Evolutionary conservation across 2,888 invertebrate species (phyloP), one percentile per base, ranked within the genome.

Genomic region (Athalia cordata): DNA sequence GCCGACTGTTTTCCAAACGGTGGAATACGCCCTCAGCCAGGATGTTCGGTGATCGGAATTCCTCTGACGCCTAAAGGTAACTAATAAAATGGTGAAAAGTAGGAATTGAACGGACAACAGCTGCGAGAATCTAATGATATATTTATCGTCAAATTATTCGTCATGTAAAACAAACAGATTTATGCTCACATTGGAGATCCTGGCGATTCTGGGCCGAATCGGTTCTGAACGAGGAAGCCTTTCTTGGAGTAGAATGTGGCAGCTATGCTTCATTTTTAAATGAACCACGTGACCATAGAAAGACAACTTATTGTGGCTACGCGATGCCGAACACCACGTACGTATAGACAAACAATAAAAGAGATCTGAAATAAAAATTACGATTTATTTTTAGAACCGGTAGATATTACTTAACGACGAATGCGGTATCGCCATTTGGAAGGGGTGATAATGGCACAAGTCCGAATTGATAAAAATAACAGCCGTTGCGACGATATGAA

Each of bases 1-100:
- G 81, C 83, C 4, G 87, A 88, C 65, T 87, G 87, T 78, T 87
- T 81, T 65, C 83, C 86, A 15, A 88, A 88, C 72, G 79, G 79
- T 4, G 88, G 88, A 5, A 72, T n/a, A 13, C 80, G 85, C 61
- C 83, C 85, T 2, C 88, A 88, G 47, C 88, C 87, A 0, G 86
- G 86, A 9, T 88, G 88, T 78, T 47, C 67, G 5, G 55, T 81
- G 7, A 45, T 85, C 8, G 84, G 83, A 0, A 29, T 78, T 13
- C 78, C 79, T 3, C 47, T 83, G 50, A 79, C 80, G n/a, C 80
- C 79, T 13, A 47, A 13, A 64, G 80, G 86, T 85, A 81, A 62
- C 29, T 29, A 29, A 29, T 29, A 29, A 29, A 29, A 29, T 29
- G 29, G 29, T 29, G 29, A 29, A 1, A 29, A 29, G 29, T 29